These are phyloP conservation scores for Crocodylus rhombifer DNA, from an alignment of 2,797 vertebrate genomes.

Conservation along the genomic window DNA sequence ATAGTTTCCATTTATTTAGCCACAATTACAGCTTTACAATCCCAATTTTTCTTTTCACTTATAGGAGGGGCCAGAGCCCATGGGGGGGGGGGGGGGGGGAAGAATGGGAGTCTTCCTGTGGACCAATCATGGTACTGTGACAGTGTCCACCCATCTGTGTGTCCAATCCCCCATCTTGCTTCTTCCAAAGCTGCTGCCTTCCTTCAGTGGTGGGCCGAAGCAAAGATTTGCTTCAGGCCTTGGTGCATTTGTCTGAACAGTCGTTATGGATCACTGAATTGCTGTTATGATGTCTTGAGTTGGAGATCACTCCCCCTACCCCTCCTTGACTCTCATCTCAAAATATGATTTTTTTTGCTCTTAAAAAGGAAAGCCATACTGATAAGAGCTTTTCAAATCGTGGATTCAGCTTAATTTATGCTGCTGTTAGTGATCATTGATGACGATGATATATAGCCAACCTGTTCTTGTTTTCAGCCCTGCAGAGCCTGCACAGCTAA, in stretches of 20 bases:
- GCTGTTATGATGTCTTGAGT: background rate
- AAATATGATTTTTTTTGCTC: background rate
- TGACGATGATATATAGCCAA: background rate
- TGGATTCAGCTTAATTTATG: background rate
- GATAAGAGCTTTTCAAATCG: background rate
- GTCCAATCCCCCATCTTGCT: background rate
- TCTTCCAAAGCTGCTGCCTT: background rate
- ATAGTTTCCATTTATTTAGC: conserved; percentile 52
- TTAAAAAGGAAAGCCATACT: background rate
- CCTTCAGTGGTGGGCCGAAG: conserved; percentile 1
- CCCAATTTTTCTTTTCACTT: conserved; percentile 23
- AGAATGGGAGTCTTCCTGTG: background rate
- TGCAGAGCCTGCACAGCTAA: background rate
- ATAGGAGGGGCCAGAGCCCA: background rate
- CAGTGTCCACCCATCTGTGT: background rate
- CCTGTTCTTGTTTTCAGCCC: background rate
- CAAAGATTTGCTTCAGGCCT: background rate
- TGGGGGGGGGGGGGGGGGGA: background rate
- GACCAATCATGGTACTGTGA: background rate
- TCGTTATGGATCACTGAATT: background rate
- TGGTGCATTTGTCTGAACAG: conserved; percentile 1
- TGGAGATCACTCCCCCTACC: conserved; percentile 7
- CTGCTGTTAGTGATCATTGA: background rate
- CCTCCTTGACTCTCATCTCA: conserved; percentile 15
- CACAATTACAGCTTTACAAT: background rate